Conservation (phyloP, 2,797 vertebrate species). For the Girardinus metallicus region DNA sequence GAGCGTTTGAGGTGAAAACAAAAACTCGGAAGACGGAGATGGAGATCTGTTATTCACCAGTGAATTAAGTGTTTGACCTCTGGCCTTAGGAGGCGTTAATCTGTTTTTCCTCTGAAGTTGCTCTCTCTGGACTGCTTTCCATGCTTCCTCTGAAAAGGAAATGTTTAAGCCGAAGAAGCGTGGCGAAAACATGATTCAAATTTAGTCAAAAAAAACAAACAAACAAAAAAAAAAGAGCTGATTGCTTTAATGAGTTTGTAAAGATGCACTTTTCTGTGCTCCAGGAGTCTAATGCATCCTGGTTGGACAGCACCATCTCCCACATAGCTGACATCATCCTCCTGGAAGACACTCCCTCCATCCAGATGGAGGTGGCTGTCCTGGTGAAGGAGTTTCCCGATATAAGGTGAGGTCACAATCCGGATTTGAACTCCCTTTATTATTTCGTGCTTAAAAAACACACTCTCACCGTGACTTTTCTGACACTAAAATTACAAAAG, state of each 20-base stretch:
- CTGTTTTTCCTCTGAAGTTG: constrained; percentile 33
- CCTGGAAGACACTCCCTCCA: constrained; percentile 90
- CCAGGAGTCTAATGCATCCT: constrained; percentile 87
- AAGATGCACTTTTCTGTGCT: constrained; percentile 9
- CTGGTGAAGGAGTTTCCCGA: constrained; percentile 92
- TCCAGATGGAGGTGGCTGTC: constrained; percentile 94
- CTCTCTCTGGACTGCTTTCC: constrained; percentile 5
- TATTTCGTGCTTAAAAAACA: constrained; percentile 58
- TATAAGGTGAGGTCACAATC: constrained; percentile 82
- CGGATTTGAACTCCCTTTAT: constrained; percentile 43
- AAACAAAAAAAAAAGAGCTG: no score
- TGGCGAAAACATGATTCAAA: not conserved
- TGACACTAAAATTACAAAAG: constrained; percentile 24
- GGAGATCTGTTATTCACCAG: constrained; percentile 54
- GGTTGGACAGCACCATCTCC: constrained; percentile 88
- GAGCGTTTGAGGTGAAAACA: constrained; percentile 60
- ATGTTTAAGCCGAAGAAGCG: not conserved
- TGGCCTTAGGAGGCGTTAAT: constrained; percentile 37
- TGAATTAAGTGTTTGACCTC: constrained; percentile 48
- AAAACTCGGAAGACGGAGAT: constrained; percentile 56
- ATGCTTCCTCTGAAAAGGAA: constrained; percentile 13
- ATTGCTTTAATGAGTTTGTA: not conserved
- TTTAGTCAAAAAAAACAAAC: no score
- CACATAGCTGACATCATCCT: constrained; percentile 90
- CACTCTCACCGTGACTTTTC: constrained; percentile 54